A percentile compares a stretch with the other conserved stretches of the same genome.
Evolutionary conservation across 1,140 invertebrate genomes (phyloP).

Genomic region (Dinoponera quadriceps): DNA sequence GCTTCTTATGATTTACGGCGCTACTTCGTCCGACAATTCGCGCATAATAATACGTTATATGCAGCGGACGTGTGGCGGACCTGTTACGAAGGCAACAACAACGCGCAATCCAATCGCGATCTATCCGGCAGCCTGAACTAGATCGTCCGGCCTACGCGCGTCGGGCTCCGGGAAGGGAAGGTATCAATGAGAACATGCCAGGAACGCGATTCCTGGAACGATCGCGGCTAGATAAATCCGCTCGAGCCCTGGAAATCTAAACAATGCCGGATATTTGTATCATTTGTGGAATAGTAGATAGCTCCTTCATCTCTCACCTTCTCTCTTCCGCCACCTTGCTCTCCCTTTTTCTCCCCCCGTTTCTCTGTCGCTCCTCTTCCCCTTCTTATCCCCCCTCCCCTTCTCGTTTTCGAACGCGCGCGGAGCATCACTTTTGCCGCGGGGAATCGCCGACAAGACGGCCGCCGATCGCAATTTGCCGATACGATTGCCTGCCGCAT

Average conservation of each 20-base stretch:
- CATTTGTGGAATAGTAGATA: conserved; percentile 61
- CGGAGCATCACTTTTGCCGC: conserved; percentile 50
- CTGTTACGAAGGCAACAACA: conserved; percentile 29
- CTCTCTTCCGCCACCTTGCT: conserved; percentile 44
- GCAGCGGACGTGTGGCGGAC: not conserved
- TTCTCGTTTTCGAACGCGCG: not conserved
- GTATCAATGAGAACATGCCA: conserved; percentile 66
- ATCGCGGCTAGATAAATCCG: conserved; percentile 62
- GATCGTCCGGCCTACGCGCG: conserved; percentile 58
- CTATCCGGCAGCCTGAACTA: conserved; percentile 39
- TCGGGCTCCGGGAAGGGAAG: conserved; percentile 29
- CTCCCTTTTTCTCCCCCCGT: not conserved
- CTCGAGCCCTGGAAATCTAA: conserved; percentile 60
- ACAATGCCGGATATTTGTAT: conserved; percentile 75
- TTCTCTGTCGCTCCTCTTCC: conserved; percentile 59
- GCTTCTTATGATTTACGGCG: not conserved
- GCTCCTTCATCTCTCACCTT: conserved; percentile 45
- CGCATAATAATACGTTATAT: not conserved
- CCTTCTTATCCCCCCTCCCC: conserved; percentile 34
- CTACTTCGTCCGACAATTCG: not conserved
- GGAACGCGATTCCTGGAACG: conserved; percentile 61
- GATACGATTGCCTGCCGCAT: conserved; percentile 81
- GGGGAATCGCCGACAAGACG: conserved; percentile 80
- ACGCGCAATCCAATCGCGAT: conserved; percentile 24
- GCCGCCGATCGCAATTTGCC: conserved; percentile 83